Conservation (phyloP, 2,113 vertebrate genomes). For the Dasypus novemcinctus region DNA sequence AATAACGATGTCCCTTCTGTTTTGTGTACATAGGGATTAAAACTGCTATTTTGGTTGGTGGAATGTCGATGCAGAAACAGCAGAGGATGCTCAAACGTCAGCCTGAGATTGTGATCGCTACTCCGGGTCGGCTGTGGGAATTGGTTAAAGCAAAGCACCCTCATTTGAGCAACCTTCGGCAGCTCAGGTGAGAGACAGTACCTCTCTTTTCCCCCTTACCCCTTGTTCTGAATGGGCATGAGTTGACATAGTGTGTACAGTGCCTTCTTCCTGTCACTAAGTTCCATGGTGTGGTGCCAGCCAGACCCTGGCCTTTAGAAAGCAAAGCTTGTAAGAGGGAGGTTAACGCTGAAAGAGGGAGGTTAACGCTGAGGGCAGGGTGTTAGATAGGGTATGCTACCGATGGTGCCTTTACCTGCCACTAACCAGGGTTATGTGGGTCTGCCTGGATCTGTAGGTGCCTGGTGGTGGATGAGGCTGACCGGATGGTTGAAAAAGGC, state of each 20-base stretch:
- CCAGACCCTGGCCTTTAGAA: neutral
- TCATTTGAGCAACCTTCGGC: constrained; percentile 90
- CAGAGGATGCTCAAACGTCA: constrained; percentile 89
- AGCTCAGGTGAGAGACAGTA: constrained; percentile 87
- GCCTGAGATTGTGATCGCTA: constrained; percentile 95
- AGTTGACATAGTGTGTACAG: neutral
- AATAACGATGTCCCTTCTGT: neutral
- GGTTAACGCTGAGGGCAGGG: neutral
- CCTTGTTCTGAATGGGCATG: neutral
- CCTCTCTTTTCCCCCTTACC: neutral
- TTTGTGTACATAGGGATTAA: constrained; percentile 86
- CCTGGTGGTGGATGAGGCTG: constrained; percentile 97
- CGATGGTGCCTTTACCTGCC: neutral
- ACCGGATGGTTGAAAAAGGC: constrained; percentile 96
- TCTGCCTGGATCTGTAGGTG: constrained; percentile 84
- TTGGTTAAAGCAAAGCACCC: constrained; percentile 92
- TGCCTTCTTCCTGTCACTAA: neutral
- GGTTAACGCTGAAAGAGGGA: neutral
- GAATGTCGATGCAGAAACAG: constrained; percentile 96
- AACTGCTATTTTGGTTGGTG: constrained; percentile 94
- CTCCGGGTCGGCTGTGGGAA: constrained; percentile 96
- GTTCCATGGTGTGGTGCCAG: neutral
- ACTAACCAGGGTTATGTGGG: neutral
- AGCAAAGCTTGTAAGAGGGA: neutral
- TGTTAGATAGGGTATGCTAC: neutral